Evolutionary conservation across 2,113 vertebrate species (phyloP).

Genomic region (Carettochelys insculpta): DNA sequence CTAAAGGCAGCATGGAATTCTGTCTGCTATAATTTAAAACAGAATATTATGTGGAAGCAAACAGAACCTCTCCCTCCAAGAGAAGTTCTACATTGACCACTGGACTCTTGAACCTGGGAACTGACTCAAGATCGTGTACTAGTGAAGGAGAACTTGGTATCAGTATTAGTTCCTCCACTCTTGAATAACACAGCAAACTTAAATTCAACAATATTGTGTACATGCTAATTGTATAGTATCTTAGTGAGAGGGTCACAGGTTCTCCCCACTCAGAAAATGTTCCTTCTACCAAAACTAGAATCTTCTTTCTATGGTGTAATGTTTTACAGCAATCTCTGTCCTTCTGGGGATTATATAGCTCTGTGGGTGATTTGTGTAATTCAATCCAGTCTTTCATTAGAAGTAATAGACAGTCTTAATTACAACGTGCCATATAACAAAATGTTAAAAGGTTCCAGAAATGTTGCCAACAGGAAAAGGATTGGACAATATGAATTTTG

Average conservation of each 20-base stretch:
- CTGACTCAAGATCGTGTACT: neutral
- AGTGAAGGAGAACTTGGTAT: neutral
- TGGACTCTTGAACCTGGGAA: neutral
- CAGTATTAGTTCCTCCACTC: neutral
- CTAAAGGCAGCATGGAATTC: neutral
- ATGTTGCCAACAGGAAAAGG: constrained; percentile 68
- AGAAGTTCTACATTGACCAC: neutral
- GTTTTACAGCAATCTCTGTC: constrained; percentile 45
- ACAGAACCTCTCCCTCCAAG: neutral
- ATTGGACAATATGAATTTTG: constrained; percentile 67
- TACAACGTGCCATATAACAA: constrained; percentile 68
- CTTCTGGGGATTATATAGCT: constrained; percentile 61
- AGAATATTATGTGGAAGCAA: neutral
- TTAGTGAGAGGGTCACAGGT: neutral
- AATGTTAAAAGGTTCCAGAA: constrained; percentile 72
- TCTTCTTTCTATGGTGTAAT: constrained; percentile 41
- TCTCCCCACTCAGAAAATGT: constrained; percentile 18
- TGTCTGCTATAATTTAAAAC: neutral
- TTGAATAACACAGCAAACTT: neutral
- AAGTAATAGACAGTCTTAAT: constrained; percentile 71
- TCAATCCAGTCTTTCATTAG: constrained; percentile 67
- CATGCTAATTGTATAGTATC: constrained; percentile 23
- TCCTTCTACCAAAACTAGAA: constrained; percentile 14
- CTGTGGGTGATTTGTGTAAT: constrained; percentile 65
- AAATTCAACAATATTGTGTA: neutral